These are phyloP conservation scores for Toxotes lorentzi DNA, from an alignment of 2,797 vertebrate genomes.

Conservation along the genomic window DNA sequence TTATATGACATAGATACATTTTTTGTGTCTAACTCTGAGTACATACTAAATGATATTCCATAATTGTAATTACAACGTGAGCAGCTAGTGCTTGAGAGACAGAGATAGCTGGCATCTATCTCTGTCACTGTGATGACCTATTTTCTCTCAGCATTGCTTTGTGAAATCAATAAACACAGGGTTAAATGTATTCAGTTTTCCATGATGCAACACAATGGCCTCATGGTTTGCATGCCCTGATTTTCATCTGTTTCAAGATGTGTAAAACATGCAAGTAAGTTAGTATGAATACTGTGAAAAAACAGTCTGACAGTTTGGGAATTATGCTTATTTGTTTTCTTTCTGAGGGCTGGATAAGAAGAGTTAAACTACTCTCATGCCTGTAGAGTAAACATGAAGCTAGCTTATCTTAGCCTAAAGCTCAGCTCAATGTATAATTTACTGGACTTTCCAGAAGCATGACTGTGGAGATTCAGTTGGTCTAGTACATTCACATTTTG, in stretches of 20 bases:
- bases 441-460: background rate
- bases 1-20: background rate
- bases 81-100: background rate
- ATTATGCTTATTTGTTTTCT: background rate
- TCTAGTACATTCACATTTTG: background rate
- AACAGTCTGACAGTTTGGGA: background rate
- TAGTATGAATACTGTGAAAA: background rate
- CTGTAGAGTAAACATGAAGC: background rate
- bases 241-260: background rate
- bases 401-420: background rate
- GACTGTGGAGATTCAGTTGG: background rate
- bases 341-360: background rate
- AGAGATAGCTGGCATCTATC: background rate
- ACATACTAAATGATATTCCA: background rate
- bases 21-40: background rate
- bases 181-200: conserved; percentile 25
- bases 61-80: background rate
- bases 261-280: background rate
- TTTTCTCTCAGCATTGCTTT: conserved; percentile 18
- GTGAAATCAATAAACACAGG: conserved; percentile 28
- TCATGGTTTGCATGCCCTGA: background rate
- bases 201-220: conserved; percentile 19
- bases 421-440: background rate
- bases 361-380: background rate
- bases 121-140: conserved; percentile 2